These are phyloP conservation scores for Dryococelus australis DNA, from an alignment of 2,888 invertebrate genomes.

Conservation along the genomic window DNA sequence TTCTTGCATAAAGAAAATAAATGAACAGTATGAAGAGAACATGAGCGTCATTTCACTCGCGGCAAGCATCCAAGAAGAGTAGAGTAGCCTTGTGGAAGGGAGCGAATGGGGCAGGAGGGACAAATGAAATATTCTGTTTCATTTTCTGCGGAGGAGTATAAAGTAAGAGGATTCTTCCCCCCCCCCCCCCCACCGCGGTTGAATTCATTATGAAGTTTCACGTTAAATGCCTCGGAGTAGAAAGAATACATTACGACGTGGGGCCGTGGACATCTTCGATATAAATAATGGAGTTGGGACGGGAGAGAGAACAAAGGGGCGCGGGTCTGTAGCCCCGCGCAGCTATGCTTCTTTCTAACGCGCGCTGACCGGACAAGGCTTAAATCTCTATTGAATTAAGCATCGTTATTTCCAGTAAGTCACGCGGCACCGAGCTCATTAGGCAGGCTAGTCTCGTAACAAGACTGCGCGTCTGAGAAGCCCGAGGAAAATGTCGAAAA, in stretches of 20 bases:
- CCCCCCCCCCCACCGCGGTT: neutral
- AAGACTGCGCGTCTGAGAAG: too few relatives aligned
- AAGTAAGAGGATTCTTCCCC: neutral
- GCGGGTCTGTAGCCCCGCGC: neutral
- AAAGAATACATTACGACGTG: neutral
- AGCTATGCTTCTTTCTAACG: neutral
- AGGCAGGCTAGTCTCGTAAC: too few relatives aligned
- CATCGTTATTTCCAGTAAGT: too few relatives aligned
- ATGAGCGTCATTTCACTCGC: neutral
- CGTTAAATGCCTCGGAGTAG: neutral
- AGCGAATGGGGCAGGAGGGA: neutral
- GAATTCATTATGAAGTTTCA: neutral
- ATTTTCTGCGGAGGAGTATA: neutral
- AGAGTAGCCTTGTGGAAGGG: neutral
- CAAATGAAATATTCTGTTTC: conserved; percentile 16
- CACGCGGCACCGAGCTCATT: too few relatives aligned
- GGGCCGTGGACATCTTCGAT: neutral
- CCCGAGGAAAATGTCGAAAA: too few relatives aligned
- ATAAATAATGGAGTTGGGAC: neutral
- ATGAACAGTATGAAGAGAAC: neutral
- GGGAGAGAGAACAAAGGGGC: neutral
- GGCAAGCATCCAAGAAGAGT: neutral
- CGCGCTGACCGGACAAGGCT: neutral
- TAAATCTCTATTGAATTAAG: neutral
- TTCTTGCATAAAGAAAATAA: conserved; percentile 16